phyloP scores from a whole-genome alignment of 2,113 vertebrate species.

The Petroica traversi region DNA sequence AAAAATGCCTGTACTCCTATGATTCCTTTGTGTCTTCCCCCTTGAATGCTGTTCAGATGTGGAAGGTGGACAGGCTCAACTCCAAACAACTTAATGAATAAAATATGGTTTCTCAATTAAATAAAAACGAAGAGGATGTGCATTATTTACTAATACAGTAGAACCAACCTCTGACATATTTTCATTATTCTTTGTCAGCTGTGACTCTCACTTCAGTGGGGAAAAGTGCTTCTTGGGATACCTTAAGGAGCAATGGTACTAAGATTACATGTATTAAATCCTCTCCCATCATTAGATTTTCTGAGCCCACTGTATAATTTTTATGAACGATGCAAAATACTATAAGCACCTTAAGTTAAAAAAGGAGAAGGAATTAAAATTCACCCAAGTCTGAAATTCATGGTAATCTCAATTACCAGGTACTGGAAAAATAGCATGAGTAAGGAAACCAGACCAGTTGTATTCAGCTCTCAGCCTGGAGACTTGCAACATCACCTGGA shows the following conservation, averaged over 20 bases:
- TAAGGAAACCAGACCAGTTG: neutral
- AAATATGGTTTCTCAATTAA: conserved; percentile 49
- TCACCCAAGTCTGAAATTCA: neutral
- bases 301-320: neutral
- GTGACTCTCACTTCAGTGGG: neutral
- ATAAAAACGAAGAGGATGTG: conserved; percentile 43
- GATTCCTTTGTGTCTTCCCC: neutral
- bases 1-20: neutral
- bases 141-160: conserved; percentile 30
- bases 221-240: neutral
- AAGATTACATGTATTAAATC: neutral
- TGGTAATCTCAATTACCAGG: neutral
- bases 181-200: neutral
- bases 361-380: neutral
- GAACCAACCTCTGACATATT: neutral
- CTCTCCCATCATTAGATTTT: neutral
- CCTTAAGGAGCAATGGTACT: neutral
- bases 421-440: neutral
- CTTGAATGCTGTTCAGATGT: neutral
- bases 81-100: conserved; percentile 32
- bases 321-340: neutral
- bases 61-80: neutral
- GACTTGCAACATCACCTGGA: neutral
- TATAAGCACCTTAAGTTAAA: neutral
- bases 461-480: neutral